Evolutionary conservation across 2,113 vertebrate species (phyloP).

Genomic region (Melanocharis versteri): DNA sequence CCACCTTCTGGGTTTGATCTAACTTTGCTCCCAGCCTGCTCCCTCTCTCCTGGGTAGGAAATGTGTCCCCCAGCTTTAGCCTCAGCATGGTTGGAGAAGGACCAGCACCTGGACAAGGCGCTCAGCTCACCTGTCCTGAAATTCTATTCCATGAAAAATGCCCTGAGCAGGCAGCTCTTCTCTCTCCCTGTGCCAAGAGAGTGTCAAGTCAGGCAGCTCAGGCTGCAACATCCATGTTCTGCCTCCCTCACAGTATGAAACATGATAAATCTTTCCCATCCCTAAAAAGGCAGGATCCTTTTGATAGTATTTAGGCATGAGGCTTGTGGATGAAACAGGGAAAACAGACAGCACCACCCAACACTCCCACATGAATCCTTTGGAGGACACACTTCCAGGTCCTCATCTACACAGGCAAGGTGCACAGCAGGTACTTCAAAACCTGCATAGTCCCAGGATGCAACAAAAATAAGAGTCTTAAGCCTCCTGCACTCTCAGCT

Average conservation of each 20-base stretch:
- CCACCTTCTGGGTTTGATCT: neutral
- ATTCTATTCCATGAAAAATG: neutral
- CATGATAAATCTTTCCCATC: accelerated
- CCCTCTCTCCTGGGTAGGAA: neutral
- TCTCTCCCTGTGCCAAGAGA: neutral
- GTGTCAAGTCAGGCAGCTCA: neutral
- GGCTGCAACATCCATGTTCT: neutral
- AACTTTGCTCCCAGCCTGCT: neutral
- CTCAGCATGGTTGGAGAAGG: neutral
- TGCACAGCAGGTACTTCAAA: neutral
- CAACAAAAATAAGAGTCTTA: neutral
- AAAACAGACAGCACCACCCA: accelerated
- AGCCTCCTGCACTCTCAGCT: neutral
- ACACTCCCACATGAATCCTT: accelerated
- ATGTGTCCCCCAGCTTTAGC: neutral
- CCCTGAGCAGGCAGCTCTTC: neutral
- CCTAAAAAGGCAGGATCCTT: neutral
- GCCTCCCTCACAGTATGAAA: neutral
- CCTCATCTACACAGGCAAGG: neutral
- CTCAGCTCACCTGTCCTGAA: neutral
- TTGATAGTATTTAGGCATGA: accelerated
- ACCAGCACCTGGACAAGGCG: neutral
- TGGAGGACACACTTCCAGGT: neutral
- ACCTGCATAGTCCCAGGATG: neutral
- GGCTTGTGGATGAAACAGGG: neutral